Conservation (phyloP, 2,888 invertebrate species). For the Deilephila porcellus region DNA sequence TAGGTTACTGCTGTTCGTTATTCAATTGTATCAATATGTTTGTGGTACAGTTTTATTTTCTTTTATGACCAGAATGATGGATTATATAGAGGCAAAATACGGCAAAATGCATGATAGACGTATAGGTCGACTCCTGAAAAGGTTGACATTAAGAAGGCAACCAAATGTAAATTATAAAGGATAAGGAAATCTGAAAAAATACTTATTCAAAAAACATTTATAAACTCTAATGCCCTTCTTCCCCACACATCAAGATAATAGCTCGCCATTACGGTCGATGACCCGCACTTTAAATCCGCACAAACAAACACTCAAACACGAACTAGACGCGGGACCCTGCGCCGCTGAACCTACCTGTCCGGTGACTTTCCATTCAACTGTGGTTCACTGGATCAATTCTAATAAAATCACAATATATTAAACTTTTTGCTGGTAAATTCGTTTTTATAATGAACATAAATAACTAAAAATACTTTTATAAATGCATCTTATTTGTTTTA, state of each 20-base stretch:
- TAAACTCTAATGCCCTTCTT: background rate
- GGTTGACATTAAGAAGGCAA: no score
- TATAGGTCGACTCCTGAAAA: no score
- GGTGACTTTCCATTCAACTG: constrained; percentile 1
- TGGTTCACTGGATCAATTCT: background rate
- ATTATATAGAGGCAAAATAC: no score
- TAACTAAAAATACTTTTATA: no score
- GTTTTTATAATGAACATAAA: no score
- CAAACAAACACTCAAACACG: constrained; percentile 1
- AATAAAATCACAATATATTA: background rate
- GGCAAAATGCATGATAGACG: no score
- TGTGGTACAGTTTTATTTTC: no score
- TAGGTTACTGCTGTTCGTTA: background rate
- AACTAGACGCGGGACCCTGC: background rate
- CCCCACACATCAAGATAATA: background rate
- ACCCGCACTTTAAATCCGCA: background rate
- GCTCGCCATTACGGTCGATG: background rate
- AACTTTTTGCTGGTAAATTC: no score
- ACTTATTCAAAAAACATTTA: background rate
- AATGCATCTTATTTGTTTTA: no score
- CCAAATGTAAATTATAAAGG: no score
- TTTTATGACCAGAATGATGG: no score
- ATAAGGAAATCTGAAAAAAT: no score
- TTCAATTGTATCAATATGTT: background rate
- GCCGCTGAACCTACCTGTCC: constrained; percentile 1